Evolutionary conservation across 2,888 invertebrate genomes (phyloP).

Genomic region (Spodoptera picta): DNA sequence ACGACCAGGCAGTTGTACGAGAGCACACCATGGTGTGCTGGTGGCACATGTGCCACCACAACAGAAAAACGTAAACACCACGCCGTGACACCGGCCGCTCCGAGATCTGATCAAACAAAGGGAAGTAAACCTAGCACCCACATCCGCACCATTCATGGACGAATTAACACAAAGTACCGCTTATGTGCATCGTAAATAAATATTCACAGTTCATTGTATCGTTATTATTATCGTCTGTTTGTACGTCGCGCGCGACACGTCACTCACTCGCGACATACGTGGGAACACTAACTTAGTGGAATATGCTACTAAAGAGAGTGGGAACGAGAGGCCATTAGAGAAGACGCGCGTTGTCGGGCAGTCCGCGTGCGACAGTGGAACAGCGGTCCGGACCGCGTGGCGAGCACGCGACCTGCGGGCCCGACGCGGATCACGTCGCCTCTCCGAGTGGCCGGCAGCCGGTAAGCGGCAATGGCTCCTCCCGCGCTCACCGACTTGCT

Average conservation of each 20-base stretch:
- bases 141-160: conserved; percentile 58
- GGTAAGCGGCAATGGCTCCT: conserved; percentile 15
- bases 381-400: conserved; percentile 41
- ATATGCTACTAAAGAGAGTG: conserved; percentile 72
- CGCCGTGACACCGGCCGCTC: conserved; percentile 51
- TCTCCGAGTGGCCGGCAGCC: conserved; percentile 6
- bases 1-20: conserved; percentile 57
- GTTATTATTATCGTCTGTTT: conserved; percentile 60
- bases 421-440: conserved; percentile 25
- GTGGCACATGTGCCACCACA: conserved; percentile 70
- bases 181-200: conserved; percentile 64
- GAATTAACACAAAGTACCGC: conserved; percentile 65
- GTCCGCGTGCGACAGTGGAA: conserved; percentile 49
- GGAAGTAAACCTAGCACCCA: conserved; percentile 43
- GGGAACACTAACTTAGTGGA: conserved; percentile 78
- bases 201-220: conserved; percentile 72
- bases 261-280: conserved; percentile 74
- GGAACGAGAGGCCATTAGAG: conserved; percentile 75
- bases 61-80: conserved; percentile 75
- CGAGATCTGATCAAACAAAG: conserved; percentile 63
- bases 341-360: conserved; percentile 55
- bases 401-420: conserved; percentile 49
- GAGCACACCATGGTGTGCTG: conserved; percentile 66
- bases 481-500: conserved; percentile 30
- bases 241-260: conserved; percentile 71